Conservation (phyloP, 2,113 vertebrate species). For the Dicerorhinus sumatrensis region DNA sequence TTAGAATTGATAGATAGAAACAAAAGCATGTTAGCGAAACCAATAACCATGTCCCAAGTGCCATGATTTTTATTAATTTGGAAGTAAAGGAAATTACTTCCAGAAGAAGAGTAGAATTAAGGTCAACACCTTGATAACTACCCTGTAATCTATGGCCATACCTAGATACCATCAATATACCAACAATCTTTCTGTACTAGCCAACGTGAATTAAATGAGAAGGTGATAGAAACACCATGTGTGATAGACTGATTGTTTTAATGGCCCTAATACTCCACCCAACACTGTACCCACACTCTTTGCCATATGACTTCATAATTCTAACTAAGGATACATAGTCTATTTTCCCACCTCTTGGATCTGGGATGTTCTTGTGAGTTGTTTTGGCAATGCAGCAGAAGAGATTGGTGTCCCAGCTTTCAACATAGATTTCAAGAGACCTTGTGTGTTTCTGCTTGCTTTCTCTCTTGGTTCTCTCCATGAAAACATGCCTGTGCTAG, state of each 20-base stretch:
- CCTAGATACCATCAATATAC: not conserved
- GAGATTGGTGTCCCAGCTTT: not conserved
- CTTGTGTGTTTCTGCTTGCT: not conserved
- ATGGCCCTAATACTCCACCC: not conserved
- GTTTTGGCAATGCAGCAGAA: not conserved
- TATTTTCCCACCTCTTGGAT: not conserved
- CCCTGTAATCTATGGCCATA: not conserved
- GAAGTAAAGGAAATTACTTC: slow-evolving; percentile 37
- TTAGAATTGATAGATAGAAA: slow-evolving; percentile 37
- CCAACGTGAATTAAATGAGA: not conserved
- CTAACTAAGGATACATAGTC: not conserved
- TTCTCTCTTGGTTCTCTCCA: not conserved
- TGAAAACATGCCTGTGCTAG: not conserved
- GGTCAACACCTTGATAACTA: not conserved
- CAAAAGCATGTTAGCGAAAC: slow-evolving; percentile 4
- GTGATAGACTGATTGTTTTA: not conserved
- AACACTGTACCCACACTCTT: not conserved
- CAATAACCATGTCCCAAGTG: slow-evolving; percentile 9
- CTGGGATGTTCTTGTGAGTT: not conserved
- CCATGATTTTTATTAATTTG: slow-evolving; percentile 52
- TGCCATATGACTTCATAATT: not conserved
- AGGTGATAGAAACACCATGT: not conserved
- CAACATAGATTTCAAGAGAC: not conserved
- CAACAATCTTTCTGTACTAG: not conserved
- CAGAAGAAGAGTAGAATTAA: slow-evolving; percentile 48